These are phyloP conservation scores for Caenorhabditis parvicauda DNA, from an alignment of 2,888 invertebrate species.

Conservation along the genomic window DNA sequence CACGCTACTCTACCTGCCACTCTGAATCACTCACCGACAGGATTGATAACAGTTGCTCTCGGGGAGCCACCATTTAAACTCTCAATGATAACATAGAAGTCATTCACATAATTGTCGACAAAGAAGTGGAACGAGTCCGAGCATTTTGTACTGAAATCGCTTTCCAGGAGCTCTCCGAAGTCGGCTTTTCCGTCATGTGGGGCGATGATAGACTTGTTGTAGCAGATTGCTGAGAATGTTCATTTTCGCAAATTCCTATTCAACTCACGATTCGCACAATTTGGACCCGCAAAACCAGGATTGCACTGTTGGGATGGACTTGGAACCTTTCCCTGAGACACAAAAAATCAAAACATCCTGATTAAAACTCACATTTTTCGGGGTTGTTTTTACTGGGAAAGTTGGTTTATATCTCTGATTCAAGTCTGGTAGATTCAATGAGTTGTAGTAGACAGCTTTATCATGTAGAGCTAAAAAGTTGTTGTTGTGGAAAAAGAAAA, in stretches of 20 bases:
- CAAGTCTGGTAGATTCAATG: background rate
- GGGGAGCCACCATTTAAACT: conserved; percentile 19
- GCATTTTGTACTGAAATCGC: conserved; percentile 26
- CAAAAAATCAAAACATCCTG: background rate
- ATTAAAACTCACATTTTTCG: background rate
- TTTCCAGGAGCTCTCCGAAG: conserved; percentile 22
- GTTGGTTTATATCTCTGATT: conserved; percentile 3
- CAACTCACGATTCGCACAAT: background rate
- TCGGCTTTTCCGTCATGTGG: conserved; percentile 19
- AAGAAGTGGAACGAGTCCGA: conserved; percentile 23
- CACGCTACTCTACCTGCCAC: background rate
- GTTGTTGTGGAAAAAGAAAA: background rate
- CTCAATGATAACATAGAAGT: conserved; percentile 26
- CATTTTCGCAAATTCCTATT: background rate
- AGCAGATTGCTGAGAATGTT: conserved; percentile 13
- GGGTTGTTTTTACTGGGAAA: conserved; percentile 3
- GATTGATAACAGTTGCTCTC: conserved; percentile 19
- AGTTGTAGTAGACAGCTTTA: background rate
- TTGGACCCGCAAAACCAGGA: conserved; percentile 1
- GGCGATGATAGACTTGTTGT: conserved; percentile 14
- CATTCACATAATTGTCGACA: conserved; percentile 25
- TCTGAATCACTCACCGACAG: too few relatives aligned
- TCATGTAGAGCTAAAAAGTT: conserved; percentile 5
- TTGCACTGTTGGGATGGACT: background rate
- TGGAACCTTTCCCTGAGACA: background rate